A percentile compares a stretch with the other conserved stretches of the same genome.
These are phyloP conservation scores for Trogon surrucura DNA, from an alignment of 2,113 vertebrate genomes.

Conservation along the genomic window DNA sequence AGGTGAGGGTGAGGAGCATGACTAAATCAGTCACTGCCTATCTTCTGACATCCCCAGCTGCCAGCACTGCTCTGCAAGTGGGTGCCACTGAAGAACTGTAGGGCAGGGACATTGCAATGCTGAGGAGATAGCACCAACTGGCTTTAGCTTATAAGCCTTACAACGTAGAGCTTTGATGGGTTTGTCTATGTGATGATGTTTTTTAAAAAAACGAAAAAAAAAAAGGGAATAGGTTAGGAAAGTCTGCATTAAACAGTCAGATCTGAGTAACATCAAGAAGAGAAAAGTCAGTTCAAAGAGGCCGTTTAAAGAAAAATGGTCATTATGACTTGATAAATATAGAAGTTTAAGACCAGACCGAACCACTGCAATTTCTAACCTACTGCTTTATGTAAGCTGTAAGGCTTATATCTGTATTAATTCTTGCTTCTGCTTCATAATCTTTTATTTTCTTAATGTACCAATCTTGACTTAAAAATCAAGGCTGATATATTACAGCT, in stretches of 20 bases:
- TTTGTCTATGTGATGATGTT: background rate
- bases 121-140: background rate
- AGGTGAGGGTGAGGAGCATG: background rate
- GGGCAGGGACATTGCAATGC: background rate
- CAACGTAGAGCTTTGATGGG: background rate
- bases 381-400: background rate
- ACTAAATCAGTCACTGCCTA: fast-evolving
- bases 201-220: background rate
- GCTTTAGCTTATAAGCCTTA: background rate
- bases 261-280: background rate
- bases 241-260: background rate
- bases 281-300: background rate
- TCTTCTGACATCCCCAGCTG: background rate
- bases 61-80: background rate
- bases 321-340: background rate
- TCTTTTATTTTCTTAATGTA: background rate
- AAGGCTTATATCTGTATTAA: background rate
- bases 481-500: background rate
- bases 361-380: background rate
- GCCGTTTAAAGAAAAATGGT: background rate
- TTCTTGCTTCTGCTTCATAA: background rate
- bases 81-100: background rate
- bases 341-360: background rate
- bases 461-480: background rate
- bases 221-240: background rate